phyloP scores from a whole-genome alignment of 2,113 vertebrate species.

The Ginglymostoma cirratum region DNA sequence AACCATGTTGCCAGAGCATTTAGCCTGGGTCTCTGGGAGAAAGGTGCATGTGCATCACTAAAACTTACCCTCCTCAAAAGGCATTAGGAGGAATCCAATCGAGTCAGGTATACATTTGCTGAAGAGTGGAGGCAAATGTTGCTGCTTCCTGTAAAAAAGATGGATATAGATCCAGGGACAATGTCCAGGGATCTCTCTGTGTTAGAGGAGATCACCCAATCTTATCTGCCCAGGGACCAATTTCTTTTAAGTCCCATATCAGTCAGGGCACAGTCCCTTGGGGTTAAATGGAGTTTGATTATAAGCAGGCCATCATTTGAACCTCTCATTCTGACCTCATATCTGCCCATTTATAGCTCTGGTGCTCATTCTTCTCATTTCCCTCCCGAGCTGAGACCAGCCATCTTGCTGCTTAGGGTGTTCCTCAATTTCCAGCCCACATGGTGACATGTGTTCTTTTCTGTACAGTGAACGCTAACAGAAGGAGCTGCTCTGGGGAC shows the following conservation, averaged over 20 bases:
- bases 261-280: not conserved
- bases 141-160: not conserved
- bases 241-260: not conserved
- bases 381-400: no score
- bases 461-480: not conserved
- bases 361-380: no score
- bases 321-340: not conserved
- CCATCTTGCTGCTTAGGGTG: no score
- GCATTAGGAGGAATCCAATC: not conserved
- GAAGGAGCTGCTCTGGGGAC: not conserved
- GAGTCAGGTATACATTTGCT: not conserved
- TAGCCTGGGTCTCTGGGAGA: no score
- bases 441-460: not conserved
- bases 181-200: not conserved
- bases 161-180: not conserved
- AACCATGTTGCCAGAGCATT: no score
- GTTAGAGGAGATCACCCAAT: not conserved
- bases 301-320: not conserved
- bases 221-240: not conserved
- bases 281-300: not conserved
- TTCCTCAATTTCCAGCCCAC: not conserved
- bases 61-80: not conserved
- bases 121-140: not conserved
- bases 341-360: not conserved
- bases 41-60: not conserved